Percentiles rank a stretch among this genome's conserved stretches.
These are phyloP conservation scores for Pachycephala philippinensis DNA, from an alignment of 2,113 vertebrate genomes.

Conservation along the genomic window DNA sequence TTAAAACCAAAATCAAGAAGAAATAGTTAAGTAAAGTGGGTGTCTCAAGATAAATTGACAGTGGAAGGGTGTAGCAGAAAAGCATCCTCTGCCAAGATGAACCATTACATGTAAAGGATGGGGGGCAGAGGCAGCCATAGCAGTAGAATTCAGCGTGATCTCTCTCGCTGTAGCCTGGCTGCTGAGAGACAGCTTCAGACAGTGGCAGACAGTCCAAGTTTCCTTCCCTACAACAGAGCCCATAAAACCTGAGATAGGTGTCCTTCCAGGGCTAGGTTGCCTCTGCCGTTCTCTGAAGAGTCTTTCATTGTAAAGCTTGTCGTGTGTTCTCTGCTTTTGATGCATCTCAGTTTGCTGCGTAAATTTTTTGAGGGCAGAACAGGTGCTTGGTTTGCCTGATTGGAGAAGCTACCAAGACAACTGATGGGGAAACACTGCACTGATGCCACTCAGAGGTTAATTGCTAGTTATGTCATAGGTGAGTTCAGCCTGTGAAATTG, in stretches of 20 bases:
- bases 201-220: neutral
- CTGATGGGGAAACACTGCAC: neutral
- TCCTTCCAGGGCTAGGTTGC: neutral
- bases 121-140: neutral
- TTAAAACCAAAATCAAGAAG: neutral
- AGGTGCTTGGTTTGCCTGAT: neutral
- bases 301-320: neutral
- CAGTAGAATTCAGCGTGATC: neutral
- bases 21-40: neutral
- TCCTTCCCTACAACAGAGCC: neutral
- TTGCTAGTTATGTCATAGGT: neutral
- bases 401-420: neutral
- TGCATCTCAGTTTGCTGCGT: neutral
- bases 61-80: neutral
- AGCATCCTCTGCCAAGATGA: neutral
- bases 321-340: neutral
- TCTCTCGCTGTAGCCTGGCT: neutral
- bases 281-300: neutral
- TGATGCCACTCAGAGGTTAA: neutral
- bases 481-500: neutral
- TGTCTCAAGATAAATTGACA: neutral
- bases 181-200: neutral
- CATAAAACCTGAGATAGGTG: neutral
- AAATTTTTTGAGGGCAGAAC: neutral
- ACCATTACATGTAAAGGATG: neutral